Base-by-base conservation (phyloP, 2,113 vertebrate species). In the Microtus richardsoni region DNA sequence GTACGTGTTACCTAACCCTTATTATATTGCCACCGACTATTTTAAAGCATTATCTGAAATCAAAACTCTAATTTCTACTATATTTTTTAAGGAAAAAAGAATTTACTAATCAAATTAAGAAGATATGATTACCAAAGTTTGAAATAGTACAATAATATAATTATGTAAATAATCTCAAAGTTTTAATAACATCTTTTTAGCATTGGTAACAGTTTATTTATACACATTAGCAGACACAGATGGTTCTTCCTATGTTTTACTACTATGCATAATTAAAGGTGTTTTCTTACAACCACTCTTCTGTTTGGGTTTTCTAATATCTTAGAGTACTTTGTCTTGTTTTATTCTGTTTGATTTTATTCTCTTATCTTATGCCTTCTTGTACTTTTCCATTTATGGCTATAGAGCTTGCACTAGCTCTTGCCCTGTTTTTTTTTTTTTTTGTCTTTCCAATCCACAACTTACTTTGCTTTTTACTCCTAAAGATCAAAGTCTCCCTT, bases 181-280 rank as follows among this genome's bases (percentile, higher is more conserved):
- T 92, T 91, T 94, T 78, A 94, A 95, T 89, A 33, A 4, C 41
- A 75, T 87, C 19, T n/a, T 89, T 89, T 89, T 96, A 58, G 54
- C 91, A 77, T 41, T 41, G 12, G 70, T 91, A 94, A 88, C 4
- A 73, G 84, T 93, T 75, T 26, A 70, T 88, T 36, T 58, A 21
- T 93, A 30, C 14, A 77, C 60, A 54, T 80, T 93, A 66, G 92
- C 26, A 90, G 19, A 17, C 11, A 64, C 22, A 73, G 21, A 77
- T 70, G 89, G 83, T 58, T 36, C 86, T 78, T 90, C 74, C 68
- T 89, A 2, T 85, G 49, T 14, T 64, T 9, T 86, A 33, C 52
- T 94, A 91, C 14, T 79, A 26, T 44, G 68, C 86, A 30, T 73
- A 16, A 89, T 62, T 94, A 91, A 90, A 74, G 79, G 33, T 95